Conservation (phyloP, 2,113 vertebrate genomes). For the Marmota flaviventris region DNA sequence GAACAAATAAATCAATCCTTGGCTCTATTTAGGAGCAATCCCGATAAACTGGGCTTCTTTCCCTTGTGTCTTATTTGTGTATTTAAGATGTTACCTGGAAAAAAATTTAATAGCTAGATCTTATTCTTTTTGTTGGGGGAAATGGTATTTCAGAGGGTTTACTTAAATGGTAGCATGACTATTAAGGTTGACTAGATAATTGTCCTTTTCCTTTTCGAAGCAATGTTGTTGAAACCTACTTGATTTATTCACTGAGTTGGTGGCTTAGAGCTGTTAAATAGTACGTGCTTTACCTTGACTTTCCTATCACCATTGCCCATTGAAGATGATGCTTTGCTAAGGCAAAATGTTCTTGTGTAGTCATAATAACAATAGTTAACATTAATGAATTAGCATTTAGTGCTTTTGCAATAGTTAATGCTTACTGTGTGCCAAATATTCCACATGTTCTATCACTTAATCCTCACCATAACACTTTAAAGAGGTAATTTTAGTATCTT, state of each 20-base stretch:
- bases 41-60: background rate
- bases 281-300: background rate
- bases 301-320: background rate
- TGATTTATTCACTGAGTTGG: conserved; percentile 17
- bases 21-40: conserved; percentile 19
- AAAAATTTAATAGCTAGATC: conserved; percentile 34
- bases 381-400: background rate
- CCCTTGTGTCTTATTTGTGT: conserved; percentile 24
- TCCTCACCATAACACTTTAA: background rate
- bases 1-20: conserved; percentile 41
- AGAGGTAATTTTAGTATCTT: conserved; percentile 25
- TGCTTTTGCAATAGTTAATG: conserved; percentile 1
- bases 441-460: background rate
- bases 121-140: conserved; percentile 27
- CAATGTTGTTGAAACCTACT: background rate
- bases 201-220: conserved; percentile 48
- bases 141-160: conserved; percentile 21
- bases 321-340: conserved; percentile 5
- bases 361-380: background rate
- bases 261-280: conserved; percentile 40
- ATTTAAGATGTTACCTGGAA: conserved; percentile 36
- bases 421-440: background rate
- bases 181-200: background rate
- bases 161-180: conserved; percentile 28
- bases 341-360: background rate